phyloP scores from a whole-genome alignment of 2,113 vertebrate genomes.

The Propithecus coquereli region DNA sequence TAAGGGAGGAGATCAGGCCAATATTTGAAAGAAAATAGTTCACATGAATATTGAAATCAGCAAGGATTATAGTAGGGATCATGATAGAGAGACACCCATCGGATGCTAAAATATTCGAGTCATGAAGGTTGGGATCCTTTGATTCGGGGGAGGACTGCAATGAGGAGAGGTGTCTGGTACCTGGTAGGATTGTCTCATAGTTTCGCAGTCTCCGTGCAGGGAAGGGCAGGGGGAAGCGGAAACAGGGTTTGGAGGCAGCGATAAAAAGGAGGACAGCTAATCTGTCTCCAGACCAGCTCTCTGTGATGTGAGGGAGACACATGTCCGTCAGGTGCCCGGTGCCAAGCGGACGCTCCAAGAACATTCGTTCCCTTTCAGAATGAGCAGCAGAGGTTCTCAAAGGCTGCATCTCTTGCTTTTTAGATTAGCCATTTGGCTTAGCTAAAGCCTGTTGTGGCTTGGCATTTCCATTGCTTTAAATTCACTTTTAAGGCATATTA shows the following conservation, averaged over 20 bases:
- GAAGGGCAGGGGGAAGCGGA: neutral
- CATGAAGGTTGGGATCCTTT: neutral
- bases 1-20: neutral
- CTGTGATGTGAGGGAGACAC: too few relatives aligned
- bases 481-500: neutral
- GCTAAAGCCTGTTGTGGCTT: neutral
- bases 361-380: neutral
- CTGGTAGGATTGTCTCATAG: neutral
- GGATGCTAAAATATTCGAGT: neutral
- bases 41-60: neutral
- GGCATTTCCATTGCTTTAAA: neutral
- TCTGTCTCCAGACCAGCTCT: neutral
- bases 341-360: neutral
- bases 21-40: neutral
- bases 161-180: neutral
- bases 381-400: neutral
- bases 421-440: neutral
- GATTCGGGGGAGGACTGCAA: neutral
- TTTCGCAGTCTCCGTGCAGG: neutral
- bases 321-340: neutral
- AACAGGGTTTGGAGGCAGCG: neutral
- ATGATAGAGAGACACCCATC: too few relatives aligned
- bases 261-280: neutral
- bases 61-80: neutral
- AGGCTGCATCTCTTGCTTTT: neutral